These are phyloP conservation scores for Caenorhabditis imperialis DNA, from an alignment of 2,888 invertebrate species.

Conservation along the genomic window DNA sequence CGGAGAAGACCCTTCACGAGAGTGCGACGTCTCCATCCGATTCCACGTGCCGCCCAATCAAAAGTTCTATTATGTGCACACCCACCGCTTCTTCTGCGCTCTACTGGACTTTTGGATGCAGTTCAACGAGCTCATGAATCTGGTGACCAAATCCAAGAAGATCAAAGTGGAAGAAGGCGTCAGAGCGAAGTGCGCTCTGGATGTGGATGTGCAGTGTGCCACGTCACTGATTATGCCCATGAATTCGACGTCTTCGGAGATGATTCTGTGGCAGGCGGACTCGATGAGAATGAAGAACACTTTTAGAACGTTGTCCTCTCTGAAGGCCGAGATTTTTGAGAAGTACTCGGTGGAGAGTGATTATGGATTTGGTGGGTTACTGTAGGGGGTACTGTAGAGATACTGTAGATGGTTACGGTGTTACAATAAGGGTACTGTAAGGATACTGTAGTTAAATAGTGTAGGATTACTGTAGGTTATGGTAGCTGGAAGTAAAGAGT, in stretches of 20 bases:
- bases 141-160: slow-evolving; percentile 80
- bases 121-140: slow-evolving; percentile 88
- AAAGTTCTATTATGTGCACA: slow-evolving; percentile 83
- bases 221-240: slow-evolving; percentile 67
- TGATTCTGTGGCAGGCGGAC: slow-evolving; percentile 49
- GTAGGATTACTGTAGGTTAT: too few relatives aligned
- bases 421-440: too few relatives aligned
- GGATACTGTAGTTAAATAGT: too few relatives aligned
- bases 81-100: slow-evolving; percentile 86
- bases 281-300: slow-evolving; percentile 60
- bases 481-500: too few relatives aligned
- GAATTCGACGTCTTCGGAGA: slow-evolving; percentile 67
- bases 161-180: slow-evolving; percentile 33
- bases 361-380: slow-evolving; percentile 52
- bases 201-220: slow-evolving; percentile 60
- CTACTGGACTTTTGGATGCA: slow-evolving; percentile 87
- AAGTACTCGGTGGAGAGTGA: slow-evolving; percentile 56
- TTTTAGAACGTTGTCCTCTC: slow-evolving; percentile 56
- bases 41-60: slow-evolving; percentile 84
- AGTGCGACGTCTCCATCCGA: slow-evolving; percentile 85
- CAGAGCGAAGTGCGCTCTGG: slow-evolving; percentile 22
- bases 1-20: slow-evolving; percentile 80
- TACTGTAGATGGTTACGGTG: too few relatives aligned
- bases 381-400: background rate
- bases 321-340: slow-evolving; percentile 48